Percentiles rank a stretch among this genome's conserved stretches.
phyloP scores from a whole-genome alignment of 2,797 vertebrate genomes.

The Clarias fuscus region DNA sequence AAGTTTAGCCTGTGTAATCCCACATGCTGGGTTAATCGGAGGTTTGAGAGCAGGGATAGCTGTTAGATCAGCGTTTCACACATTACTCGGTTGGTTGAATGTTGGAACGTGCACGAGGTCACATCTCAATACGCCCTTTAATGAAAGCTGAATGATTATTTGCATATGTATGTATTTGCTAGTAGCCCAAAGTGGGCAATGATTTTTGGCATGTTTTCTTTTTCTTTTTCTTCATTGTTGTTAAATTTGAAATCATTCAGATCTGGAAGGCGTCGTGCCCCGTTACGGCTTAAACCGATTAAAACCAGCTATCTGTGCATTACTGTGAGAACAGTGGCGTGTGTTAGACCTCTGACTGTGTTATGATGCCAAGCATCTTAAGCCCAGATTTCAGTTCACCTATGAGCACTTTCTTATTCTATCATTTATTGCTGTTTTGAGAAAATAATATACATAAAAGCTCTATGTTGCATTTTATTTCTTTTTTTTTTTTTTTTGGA shows the following conservation, averaged over 20 bases:
- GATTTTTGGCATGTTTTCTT: conserved; percentile 38
- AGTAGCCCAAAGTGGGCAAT: conserved; percentile 52
- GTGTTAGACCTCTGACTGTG: conserved; percentile 56
- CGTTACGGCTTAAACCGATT: conserved; percentile 31
- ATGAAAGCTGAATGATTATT: conserved; percentile 37
- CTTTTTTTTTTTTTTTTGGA: conserved; percentile 8
- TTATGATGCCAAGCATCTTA: conserved; percentile 51
- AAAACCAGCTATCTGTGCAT: conserved; percentile 28
- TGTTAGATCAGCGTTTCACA: conserved; percentile 24
- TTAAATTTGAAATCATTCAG: conserved; percentile 19
- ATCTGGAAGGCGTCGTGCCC: conserved; percentile 29
- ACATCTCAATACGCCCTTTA: conserved; percentile 51
- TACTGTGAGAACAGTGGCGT: conserved; percentile 39
- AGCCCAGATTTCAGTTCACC: conserved; percentile 28
- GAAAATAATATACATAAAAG: conserved; percentile 18
- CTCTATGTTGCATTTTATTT: conserved; percentile 24
- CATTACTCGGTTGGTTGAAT: not conserved
- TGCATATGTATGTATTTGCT: conserved; percentile 36
- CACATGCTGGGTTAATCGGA: conserved; percentile 52
- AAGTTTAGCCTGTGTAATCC: conserved; percentile 41
- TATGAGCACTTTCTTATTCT: conserved; percentile 19
- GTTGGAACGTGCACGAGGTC: conserved; percentile 36
- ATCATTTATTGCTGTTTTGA: conserved; percentile 31
- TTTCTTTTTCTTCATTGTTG: not conserved
- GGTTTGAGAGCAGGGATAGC: conserved; percentile 45